phyloP scores from a whole-genome alignment of 2,888 invertebrate genomes.

The Nomada ruficornis region DNA sequence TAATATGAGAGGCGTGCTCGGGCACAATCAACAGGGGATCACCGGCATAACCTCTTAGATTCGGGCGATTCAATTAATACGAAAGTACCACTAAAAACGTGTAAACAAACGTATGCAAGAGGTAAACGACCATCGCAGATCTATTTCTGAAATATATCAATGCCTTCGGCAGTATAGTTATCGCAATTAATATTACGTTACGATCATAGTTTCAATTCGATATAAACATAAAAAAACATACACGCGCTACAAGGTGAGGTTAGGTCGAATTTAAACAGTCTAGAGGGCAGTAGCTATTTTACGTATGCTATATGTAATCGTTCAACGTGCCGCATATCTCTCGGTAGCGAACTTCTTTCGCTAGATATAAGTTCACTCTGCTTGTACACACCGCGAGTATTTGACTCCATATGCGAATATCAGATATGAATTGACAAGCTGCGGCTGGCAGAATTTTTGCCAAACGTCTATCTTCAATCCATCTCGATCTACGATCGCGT shows the following conservation, averaged over 20 bases:
- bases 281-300: slow-evolving; percentile 59
- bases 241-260: slow-evolving; percentile 32
- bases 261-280: slow-evolving; percentile 49
- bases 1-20: slow-evolving; percentile 1
- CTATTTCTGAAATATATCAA: background rate
- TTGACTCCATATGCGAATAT: slow-evolving; percentile 29
- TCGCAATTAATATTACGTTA: background rate
- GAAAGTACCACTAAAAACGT: background rate
- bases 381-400: slow-evolving; percentile 41
- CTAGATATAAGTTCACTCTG: slow-evolving; percentile 56
- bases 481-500: slow-evolving; percentile 58
- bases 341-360: slow-evolving; percentile 62
- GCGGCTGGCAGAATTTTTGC: slow-evolving; percentile 37
- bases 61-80: background rate
- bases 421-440: slow-evolving; percentile 62
- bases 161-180: background rate
- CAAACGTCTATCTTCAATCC: slow-evolving; percentile 47
- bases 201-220: background rate
- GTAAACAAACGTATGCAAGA: background rate
- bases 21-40: slow-evolving; percentile 15
- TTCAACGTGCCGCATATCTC: slow-evolving; percentile 76
- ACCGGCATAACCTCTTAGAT: slow-evolving; percentile 74
- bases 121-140: slow-evolving; percentile 16
- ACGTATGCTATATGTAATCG: slow-evolving; percentile 64
- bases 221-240: slow-evolving; percentile 51